Conservation (phyloP, 1,140 invertebrate species). For the Olivierus martensii region DNA sequence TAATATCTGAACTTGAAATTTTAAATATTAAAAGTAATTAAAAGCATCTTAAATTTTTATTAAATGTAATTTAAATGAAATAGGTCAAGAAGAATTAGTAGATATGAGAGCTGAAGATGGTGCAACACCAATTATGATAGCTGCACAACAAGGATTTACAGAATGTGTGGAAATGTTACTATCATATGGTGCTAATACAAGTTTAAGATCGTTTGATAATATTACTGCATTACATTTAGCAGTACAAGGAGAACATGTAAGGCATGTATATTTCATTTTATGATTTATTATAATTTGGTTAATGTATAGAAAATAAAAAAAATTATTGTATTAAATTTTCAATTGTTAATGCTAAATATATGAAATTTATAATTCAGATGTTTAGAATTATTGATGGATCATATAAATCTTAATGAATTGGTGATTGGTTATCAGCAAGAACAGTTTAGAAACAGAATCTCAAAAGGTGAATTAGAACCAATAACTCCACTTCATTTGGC, state of each 20-base stretch:
- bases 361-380: slow-evolving; percentile 6
- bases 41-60: too few species aligned
- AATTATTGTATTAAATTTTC: too few species aligned
- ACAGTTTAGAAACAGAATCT: background rate
- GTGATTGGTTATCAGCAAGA: slow-evolving; percentile 5
- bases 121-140: slow-evolving; percentile 30
- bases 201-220: slow-evolving; percentile 24
- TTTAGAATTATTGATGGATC: slow-evolving; percentile 4
- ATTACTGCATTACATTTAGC: slow-evolving; percentile 28
- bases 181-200: slow-evolving; percentile 25
- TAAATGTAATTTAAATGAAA: background rate
- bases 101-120: slow-evolving; percentile 27
- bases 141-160: slow-evolving; percentile 28
- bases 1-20: too few species aligned
- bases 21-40: too few species aligned
- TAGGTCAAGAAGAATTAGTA: slow-evolving; percentile 23
- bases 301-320: background rate
- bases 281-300: background rate
- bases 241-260: slow-evolving; percentile 20
- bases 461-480: background rate
- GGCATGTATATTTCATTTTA: background rate
- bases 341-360: background rate
- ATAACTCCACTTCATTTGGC: slow-evolving; percentile 13
- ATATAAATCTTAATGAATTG: slow-evolving; percentile 2
- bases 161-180: slow-evolving; percentile 26